Percentiles rank a stretch among this genome's conserved stretches.
These are phyloP conservation scores for Gymnobelideus leadbeateri DNA, from an alignment of 2,113 vertebrate species.

Conservation along the genomic window DNA sequence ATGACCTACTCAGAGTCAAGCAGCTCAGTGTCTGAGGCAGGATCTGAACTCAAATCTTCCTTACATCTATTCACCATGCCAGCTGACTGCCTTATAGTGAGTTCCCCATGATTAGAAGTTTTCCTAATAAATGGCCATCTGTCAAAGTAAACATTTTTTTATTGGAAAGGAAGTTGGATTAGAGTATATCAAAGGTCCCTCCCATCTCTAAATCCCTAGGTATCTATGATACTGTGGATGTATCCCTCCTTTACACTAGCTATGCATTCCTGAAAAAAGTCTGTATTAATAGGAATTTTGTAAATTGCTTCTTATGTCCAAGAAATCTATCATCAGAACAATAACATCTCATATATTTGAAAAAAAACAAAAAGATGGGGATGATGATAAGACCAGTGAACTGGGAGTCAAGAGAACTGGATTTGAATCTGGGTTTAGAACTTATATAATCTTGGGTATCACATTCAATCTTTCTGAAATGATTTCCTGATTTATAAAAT, in stretches of 20 bases:
- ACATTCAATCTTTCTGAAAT: background rate
- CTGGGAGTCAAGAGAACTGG: background rate
- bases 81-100: background rate
- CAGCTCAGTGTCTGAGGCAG: background rate
- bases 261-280: background rate
- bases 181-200: background rate
- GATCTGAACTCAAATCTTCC: background rate
- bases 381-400: background rate
- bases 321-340: background rate
- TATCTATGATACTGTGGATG: too few species aligned
- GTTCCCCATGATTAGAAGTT: background rate
- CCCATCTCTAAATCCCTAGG: background rate
- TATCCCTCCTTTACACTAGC: background rate
- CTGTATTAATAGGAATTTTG: background rate
- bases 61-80: background rate
- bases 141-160: background rate
- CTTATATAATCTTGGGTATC: background rate
- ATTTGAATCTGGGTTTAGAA: background rate
- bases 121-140: background rate
- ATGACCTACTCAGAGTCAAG: background rate
- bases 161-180: background rate
- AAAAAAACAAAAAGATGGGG: background rate
- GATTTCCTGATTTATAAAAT: background rate
- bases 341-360: background rate
- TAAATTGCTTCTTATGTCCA: background rate